Percentiles rank a stretch among this genome's conserved stretches.
Evolutionary conservation across 2,113 vertebrate genomes (phyloP).

Genomic region (Prunella himalayana): DNA sequence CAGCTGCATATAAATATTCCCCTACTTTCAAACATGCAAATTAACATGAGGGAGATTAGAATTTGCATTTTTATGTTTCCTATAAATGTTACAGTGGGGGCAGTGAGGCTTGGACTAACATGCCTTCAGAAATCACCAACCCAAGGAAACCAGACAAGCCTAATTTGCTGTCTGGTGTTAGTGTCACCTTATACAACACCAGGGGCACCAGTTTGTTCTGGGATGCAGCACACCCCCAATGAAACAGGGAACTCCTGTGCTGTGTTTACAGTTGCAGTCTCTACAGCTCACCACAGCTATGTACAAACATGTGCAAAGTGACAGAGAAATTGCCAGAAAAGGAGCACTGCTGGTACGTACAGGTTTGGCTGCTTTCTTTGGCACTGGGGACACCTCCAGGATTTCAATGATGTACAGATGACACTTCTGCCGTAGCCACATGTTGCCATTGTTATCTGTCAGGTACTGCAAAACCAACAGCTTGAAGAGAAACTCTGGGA

Average conservation of each 20-base stretch:
- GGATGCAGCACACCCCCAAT: accelerated
- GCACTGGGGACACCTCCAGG: slow-evolving; percentile 62
- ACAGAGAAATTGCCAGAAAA: not conserved
- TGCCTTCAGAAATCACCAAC: not conserved
- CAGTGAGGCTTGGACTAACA: not conserved
- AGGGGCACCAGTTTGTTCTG: not conserved
- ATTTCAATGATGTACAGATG: slow-evolving; percentile 90
- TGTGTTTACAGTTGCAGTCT: not conserved
- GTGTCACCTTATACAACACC: not conserved
- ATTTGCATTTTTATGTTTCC: not conserved
- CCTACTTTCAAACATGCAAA: not conserved
- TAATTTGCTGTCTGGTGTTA: not conserved
- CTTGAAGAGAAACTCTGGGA: slow-evolving; percentile 90
- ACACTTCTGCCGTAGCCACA: slow-evolving; percentile 84
- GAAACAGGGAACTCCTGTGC: not conserved
- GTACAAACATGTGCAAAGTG: accelerated
- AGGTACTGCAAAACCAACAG: slow-evolving; percentile 86
- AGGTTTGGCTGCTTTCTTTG: slow-evolving; percentile 36
- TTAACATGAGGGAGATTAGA: not conserved
- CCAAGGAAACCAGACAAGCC: not conserved
- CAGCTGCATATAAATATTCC: not conserved
- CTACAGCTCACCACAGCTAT: not conserved
- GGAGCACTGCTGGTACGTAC: slow-evolving; percentile 50
- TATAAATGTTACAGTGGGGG: not conserved
- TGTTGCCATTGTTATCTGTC: slow-evolving; percentile 80